Evolutionary conservation across 1,140 invertebrate genomes (phyloP).

Genomic region (Cardiocondyla obscurior): DNA sequence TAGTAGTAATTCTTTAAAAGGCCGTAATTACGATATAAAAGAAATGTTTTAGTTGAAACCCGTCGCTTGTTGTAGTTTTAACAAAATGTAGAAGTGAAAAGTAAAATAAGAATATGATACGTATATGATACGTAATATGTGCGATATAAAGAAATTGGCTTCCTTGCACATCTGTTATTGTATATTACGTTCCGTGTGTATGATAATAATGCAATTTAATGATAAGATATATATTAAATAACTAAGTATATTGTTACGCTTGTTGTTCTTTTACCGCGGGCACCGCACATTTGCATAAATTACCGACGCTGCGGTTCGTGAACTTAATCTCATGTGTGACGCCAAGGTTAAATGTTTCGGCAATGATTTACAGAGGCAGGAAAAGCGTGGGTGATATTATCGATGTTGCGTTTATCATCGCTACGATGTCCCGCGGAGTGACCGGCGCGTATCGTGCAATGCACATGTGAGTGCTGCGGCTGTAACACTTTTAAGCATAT

Average conservation of each 20-base stretch:
- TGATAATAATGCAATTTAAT: neutral
- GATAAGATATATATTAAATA: neutral
- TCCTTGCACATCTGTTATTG: neutral
- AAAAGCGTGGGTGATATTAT: slow-evolving; percentile 69
- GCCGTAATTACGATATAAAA: neutral
- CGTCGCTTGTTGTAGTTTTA: neutral
- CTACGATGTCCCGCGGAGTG: slow-evolving; percentile 57
- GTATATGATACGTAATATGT: neutral
- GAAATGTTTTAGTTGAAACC: neutral
- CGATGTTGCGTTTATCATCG: slow-evolving; percentile 64
- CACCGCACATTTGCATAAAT: slow-evolving; percentile 28
- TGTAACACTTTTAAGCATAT: neutral
- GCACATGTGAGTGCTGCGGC: neutral
- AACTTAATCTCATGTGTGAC: slow-evolving; percentile 22
- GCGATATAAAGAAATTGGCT: neutral
- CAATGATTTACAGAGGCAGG: slow-evolving; percentile 72
- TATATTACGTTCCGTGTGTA: neutral
- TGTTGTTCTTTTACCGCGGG: neutral
- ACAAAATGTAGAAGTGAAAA: neutral
- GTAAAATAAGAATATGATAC: neutral
- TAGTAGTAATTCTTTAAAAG: slow-evolving; percentile 69
- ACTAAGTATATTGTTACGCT: neutral
- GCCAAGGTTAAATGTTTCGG: slow-evolving; percentile 74
- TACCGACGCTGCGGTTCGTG: neutral
- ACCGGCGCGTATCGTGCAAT: neutral